Base-by-base conservation (phyloP, 1,140 invertebrate genomes). In the Stenopsyche tienmushanensis region DNA sequence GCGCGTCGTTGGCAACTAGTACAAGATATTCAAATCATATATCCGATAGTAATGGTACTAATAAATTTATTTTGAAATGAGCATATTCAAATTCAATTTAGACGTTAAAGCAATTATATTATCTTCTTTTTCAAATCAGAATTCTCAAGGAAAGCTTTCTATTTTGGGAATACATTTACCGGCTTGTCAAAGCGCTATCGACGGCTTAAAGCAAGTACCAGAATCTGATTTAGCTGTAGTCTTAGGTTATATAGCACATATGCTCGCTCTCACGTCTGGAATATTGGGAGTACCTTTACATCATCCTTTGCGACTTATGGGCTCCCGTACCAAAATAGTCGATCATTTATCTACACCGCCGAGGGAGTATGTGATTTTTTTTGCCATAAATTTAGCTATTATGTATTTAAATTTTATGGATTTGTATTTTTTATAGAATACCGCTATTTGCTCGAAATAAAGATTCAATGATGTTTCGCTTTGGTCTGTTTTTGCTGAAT, bases 401-500 rank as follows among this genome's bases (percentile, higher is more conserved):
- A 50, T 50, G 23, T 3, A 18, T 50, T 50, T 50, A 50, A 5
- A 18, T 18, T 21, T 21, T 18, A 5, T 13, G 47, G 21, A 50
- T 18, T 1, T 18, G 21, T 50, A 2, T 3, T 18, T 54, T 23
- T 63, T n/a, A 54, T 72, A 81, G 79, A 52, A 78, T 81, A 23
- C 77, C 79, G 0, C 69, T 81, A 1, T 81, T 76, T 65, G 75
- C 78, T 5, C 72, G 78, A 13, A 75, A 77, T 3, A 78, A 78
- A 0, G 78, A 81, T 67, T 65, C 72, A 8, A 78, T 76, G 0
- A 57, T 81, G 18, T 81, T 80, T 68, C 74, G 76, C 0, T 81
- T 80, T 65, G 79, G 73, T 0, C 70, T 80, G 67, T 81, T 78
- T 49, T 69, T 81, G 0, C 66, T 81, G 1, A 81, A 81, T 73